Evolutionary conservation across 2,888 invertebrate genomes (phyloP).

Genomic region (Smittia sp.): DNA sequence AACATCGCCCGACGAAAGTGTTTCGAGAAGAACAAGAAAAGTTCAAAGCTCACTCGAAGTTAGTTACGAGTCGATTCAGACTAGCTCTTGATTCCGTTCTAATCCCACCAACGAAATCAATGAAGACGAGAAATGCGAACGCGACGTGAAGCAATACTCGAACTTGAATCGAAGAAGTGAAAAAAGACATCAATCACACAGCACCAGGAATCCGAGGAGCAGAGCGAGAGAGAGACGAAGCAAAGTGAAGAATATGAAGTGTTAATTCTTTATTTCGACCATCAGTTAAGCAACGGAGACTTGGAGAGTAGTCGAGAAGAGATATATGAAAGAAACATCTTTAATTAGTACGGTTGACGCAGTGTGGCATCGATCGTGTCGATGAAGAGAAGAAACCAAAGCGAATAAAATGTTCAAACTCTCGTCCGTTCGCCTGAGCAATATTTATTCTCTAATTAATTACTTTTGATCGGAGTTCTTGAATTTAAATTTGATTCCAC

Average conservation of each 20-base stretch:
- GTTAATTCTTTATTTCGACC: slow-evolving; percentile 24
- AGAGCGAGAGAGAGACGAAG: not conserved
- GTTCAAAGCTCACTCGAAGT: slow-evolving; percentile 12
- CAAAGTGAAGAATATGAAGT: not conserved
- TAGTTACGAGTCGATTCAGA: not conserved
- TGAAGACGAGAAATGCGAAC: slow-evolving; percentile 3
- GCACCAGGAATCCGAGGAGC: slow-evolving; percentile 1
- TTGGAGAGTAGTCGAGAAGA: not conserved
- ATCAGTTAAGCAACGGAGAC: not conserved
- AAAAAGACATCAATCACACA: slow-evolving; percentile 20
- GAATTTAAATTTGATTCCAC: not conserved
- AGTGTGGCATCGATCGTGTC: not conserved
- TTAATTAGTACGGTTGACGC: slow-evolving; percentile 7
- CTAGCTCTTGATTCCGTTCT: not conserved
- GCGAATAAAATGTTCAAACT: not conserved
- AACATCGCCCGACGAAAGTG: not conserved
- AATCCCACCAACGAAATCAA: slow-evolving; percentile 9
- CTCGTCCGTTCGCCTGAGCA: not conserved
- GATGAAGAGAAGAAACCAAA: not conserved
- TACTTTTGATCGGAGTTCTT: not conserved
- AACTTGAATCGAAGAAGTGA: slow-evolving; percentile 13
- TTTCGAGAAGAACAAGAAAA: not conserved
- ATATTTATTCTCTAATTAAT: slow-evolving; percentile 2
- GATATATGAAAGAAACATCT: not conserved
- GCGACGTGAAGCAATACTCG: slow-evolving; percentile 9